Evolutionary conservation across 2,113 vertebrate species (phyloP).

Genomic region (Dissostichus mawsoni): DNA sequence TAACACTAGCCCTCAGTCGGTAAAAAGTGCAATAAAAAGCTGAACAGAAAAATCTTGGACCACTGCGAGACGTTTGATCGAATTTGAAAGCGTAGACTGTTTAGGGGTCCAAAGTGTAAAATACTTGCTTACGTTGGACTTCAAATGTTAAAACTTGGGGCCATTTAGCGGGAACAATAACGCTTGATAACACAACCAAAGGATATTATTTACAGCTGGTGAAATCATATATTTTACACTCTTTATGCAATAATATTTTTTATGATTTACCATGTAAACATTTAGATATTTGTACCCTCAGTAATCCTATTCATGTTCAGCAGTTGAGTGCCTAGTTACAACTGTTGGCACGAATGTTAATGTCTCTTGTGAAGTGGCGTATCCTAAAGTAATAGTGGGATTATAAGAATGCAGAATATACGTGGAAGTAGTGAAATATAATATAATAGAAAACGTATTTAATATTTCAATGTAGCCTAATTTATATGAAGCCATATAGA

Average conservation of each 20-base stretch:
- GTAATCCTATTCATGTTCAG: conserved; percentile 17
- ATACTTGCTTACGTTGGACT: neutral
- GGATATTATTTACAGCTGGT: conserved; percentile 8
- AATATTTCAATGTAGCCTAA: conserved; percentile 44
- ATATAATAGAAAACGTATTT: conserved; percentile 52
- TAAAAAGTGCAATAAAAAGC: conserved; percentile 69
- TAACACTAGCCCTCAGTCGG: conserved; percentile 65
- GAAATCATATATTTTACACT: conserved; percentile 29
- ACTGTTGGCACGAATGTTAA: conserved; percentile 50
- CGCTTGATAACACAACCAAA: neutral
- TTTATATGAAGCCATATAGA: conserved; percentile 72
- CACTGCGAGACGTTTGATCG: conserved; percentile 5
- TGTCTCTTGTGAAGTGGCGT: conserved; percentile 35
- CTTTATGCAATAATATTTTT: conserved; percentile 65
- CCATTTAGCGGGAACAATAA: conserved; percentile 29
- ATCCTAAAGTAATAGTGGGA: conserved; percentile 17
- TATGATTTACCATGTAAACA: conserved; percentile 82
- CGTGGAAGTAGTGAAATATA: conserved; percentile 25
- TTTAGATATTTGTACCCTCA: conserved; percentile 29
- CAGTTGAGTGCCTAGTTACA: conserved; percentile 56
- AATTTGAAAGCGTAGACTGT: neutral
- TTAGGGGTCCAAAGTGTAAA: conserved; percentile 1
- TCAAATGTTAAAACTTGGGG: conserved; percentile 5
- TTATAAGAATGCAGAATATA: conserved; percentile 10
- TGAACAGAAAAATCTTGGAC: conserved; percentile 23